A percentile compares a stretch with the other conserved stretches of the same genome.
Conservation (phyloP, 2,888 invertebrate genomes). For the Spialia ferax region DNA sequence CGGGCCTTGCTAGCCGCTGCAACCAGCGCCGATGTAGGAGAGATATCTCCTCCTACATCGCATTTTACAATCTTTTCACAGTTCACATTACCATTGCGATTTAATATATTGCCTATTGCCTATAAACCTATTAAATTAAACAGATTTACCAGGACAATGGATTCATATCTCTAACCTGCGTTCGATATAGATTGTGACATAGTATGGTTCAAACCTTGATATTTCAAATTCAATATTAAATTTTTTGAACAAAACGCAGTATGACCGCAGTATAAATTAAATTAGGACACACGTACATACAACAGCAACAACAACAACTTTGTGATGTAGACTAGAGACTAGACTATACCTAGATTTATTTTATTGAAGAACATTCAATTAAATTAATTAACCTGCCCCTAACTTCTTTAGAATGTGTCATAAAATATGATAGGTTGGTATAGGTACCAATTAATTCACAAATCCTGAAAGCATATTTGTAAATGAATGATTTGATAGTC, state of each 20-base stretch:
- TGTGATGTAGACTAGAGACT: too few relatives aligned
- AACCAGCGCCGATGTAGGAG: conserved; percentile 36
- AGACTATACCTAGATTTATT: too few relatives aligned
- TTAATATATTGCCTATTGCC: conserved; percentile 46
- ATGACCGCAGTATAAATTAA: not conserved
- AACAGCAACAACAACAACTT: too few relatives aligned
- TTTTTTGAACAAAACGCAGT: not conserved
- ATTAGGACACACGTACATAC: not conserved
- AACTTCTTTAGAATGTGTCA: not conserved
- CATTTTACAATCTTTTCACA: conserved; percentile 47
- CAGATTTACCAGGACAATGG: conserved; percentile 61
- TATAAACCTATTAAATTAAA: too few relatives aligned
- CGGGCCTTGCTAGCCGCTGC: conserved; percentile 38
- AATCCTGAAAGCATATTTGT: conserved; percentile 38
- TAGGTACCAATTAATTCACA: too few relatives aligned
- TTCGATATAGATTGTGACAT: too few relatives aligned
- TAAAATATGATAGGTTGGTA: not conserved
- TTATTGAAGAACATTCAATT: too few relatives aligned
- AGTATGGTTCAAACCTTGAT: too few relatives aligned
- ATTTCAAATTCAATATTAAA: too few relatives aligned
- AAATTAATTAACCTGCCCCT: not conserved
- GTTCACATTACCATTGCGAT: conserved; percentile 46
- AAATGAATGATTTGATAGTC: conserved; percentile 49
- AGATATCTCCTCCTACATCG: conserved; percentile 30
- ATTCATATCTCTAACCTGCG: conserved; percentile 55